Percentiles rank a stretch among this genome's conserved stretches.
Evolutionary conservation across 2,113 vertebrate genomes (phyloP).

Genomic region (Macquaria ambigua): DNA sequence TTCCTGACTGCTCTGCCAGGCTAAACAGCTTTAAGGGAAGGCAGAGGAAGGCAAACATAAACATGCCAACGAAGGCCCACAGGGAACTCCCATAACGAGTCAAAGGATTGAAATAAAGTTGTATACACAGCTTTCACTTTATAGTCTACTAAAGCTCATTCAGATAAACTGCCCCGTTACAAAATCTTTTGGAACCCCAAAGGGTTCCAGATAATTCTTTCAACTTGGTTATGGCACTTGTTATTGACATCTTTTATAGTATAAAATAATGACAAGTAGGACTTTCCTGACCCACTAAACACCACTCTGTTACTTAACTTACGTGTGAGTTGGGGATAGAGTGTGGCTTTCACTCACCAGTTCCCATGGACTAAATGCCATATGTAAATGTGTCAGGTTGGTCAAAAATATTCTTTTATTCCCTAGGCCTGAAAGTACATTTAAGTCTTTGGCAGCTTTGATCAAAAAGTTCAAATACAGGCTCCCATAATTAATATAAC

Average conservation of each 20-base stretch:
- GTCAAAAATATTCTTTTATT: background rate
- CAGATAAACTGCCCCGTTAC: background rate
- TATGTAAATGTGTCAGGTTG: background rate
- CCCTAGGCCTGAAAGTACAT: background rate
- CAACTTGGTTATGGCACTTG: background rate
- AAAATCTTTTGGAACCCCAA: background rate
- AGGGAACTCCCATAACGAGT: constrained; percentile 26
- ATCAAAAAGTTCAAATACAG: constrained; percentile 29
- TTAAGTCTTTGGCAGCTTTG: background rate
- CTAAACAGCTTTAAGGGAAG: constrained; percentile 24
- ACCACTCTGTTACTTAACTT: background rate
- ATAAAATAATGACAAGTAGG: background rate
- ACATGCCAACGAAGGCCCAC: constrained; percentile 8
- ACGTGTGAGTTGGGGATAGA: background rate
- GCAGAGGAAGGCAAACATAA: constrained; percentile 28
- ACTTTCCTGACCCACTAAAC: background rate
- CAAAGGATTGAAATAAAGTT: constrained; percentile 37
- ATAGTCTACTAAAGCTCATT: background rate
- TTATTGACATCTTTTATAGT: background rate
- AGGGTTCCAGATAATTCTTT: constrained; percentile 6
- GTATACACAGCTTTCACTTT: constrained; percentile 1
- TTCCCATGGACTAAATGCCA: background rate
- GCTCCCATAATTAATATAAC: constrained; percentile 11
- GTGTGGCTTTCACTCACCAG: background rate
- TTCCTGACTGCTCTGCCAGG: constrained; percentile 26